Evolutionary conservation across 2,888 invertebrate genomes (phyloP).

Genomic region (Erebia palarica): DNA sequence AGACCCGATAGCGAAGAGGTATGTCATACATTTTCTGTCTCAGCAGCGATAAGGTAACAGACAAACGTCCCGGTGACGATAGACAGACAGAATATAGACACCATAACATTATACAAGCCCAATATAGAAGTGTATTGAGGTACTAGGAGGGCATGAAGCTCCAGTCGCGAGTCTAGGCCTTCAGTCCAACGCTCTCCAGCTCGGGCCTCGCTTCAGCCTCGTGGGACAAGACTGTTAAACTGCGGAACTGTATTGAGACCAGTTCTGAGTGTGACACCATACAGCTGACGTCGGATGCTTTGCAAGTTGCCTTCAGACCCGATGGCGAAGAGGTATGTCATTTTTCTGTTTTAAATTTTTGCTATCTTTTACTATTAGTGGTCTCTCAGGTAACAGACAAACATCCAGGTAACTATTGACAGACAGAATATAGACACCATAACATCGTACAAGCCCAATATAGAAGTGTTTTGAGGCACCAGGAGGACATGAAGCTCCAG

Average conservation of each 20-base stretch:
- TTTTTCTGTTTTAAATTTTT: not conserved
- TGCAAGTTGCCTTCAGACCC: conserved; percentile 93
- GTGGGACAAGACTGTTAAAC: conserved; percentile 94
- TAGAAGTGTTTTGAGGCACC: no score
- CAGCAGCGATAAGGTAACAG: no score
- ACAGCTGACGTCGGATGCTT: conserved; percentile 88
- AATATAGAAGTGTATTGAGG: conserved; percentile 73
- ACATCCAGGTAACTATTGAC: no score
- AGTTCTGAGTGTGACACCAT: conserved; percentile 92
- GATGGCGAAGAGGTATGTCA: conserved; percentile 83
- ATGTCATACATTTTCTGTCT: conserved; percentile 20
- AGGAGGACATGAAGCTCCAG: no score
- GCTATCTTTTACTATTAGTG: not conserved
- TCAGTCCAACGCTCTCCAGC: conserved; percentile 88
- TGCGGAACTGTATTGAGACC: conserved; percentile 96
- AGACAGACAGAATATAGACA: no score
- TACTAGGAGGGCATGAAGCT: conserved; percentile 95
- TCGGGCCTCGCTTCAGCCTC: conserved; percentile 92
- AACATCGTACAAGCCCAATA: no score
- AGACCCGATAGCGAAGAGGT: conserved; percentile 95
- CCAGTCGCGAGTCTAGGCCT: conserved; percentile 92
- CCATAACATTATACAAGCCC: no score
- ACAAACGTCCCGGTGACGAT: no score
- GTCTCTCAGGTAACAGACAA: no score
- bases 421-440: no score